These are phyloP conservation scores for Mastomys natalensis DNA, from an alignment of 2,113 vertebrate species.

Conservation along the genomic window DNA sequence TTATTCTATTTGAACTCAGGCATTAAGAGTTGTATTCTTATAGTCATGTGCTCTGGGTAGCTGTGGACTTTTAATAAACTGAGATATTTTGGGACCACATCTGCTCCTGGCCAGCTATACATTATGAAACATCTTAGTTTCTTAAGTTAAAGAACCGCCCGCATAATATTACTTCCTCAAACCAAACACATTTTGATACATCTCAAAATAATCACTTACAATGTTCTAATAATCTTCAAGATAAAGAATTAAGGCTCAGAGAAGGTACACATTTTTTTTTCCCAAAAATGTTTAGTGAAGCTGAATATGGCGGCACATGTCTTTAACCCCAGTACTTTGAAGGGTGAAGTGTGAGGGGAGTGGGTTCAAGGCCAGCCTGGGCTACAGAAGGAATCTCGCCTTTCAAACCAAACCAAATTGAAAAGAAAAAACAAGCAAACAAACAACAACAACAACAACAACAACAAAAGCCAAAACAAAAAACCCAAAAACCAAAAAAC, in stretches of 20 bases:
- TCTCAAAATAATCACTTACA: constrained; percentile 5
- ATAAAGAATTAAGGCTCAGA: background rate
- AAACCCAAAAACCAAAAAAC: background rate
- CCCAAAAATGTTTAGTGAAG: background rate
- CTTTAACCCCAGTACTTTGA: background rate
- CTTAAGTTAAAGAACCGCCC: background rate
- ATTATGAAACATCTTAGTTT: background rate
- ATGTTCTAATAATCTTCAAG: constrained; percentile 22
- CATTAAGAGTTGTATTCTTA: background rate
- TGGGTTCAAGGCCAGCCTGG: background rate
- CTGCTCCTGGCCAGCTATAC: background rate
- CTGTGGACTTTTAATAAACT: background rate
- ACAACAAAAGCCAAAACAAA: background rate
- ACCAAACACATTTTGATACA: background rate
- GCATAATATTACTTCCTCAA: background rate
- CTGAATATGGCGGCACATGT: too few relatives aligned
- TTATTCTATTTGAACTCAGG: background rate
- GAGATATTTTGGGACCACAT: background rate
- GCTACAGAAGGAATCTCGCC: background rate
- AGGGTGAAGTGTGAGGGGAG: background rate
- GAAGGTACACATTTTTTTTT: background rate
- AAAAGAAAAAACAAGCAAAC: background rate
- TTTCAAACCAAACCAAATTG: background rate
- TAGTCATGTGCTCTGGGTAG: rapidly evolving
- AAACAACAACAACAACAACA: too few relatives aligned